Base-by-base conservation (phyloP, 1,140 invertebrate species). In the Orchesella cincta region DNA sequence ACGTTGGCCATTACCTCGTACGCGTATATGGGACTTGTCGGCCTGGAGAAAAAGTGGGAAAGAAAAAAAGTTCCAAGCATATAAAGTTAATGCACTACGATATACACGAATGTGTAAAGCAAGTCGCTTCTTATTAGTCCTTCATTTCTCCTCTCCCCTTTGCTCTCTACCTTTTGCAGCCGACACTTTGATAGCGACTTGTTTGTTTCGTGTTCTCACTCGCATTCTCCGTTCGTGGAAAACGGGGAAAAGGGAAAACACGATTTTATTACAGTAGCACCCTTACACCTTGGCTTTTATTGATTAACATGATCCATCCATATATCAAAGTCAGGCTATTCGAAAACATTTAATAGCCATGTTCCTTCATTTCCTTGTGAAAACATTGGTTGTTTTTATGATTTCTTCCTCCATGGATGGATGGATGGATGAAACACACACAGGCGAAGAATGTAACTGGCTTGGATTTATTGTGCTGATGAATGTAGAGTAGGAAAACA, bases 221-320 rank as follows among this genome's bases (percentile, higher is more conserved):
- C 20, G 39, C 8, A 46, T 20, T 46, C 39, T 46, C 23, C 54
- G 54, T 62, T n/a, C 54, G 16, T 62, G 16, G 16, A 20, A 18
- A 62, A n/a, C 54, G 12, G 54, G 54, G 23, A 62, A 62, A 62
- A 26, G n/a, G n/a, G 54, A 26, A 62, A 62, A 26, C 54, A 62
- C 16, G 16, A 62, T 62, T 62, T 62, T 28, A 62, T 62, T 62
- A 62, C 26, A 62, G 54, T 28, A n/a, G 54, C 54, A 62, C 54
- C 54, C 62, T 67, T 67, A 67, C 62, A 67, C 62, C 62, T 67
- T 67, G 3, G 26, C 62, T 14, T n/a, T 31, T 67, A 67, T 67
- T 67, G 62, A 67, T 67, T 67, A 67, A 67, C 62, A 67, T 67
- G 62, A 67, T 67, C 62, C 62, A n/a, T 67, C 62, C 62, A 67